phyloP scores from a whole-genome alignment of 2,797 vertebrate species.

The Champsocephalus esox region DNA sequence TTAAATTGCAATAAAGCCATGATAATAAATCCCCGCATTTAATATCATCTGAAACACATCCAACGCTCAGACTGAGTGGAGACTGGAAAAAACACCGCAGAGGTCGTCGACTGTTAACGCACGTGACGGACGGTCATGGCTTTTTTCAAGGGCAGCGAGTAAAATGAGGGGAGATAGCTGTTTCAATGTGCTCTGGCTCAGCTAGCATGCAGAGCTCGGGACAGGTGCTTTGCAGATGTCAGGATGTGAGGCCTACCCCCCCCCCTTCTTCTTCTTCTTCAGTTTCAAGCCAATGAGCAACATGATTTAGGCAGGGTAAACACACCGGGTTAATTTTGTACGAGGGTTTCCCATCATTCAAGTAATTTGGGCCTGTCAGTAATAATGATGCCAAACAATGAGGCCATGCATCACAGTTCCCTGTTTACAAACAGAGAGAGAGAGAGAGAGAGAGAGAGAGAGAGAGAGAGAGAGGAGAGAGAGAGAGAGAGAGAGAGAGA shows the following conservation, averaged over 20 bases:
- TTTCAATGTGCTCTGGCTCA: slow-evolving; percentile 46
- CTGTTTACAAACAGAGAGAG: slow-evolving; percentile 65
- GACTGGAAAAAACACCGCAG: slow-evolving; percentile 28
- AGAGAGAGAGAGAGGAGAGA: neutral
- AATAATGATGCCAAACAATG: slow-evolving; percentile 81
- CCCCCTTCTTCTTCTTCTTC: slow-evolving; percentile 28
- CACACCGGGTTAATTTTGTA: slow-evolving; percentile 75
- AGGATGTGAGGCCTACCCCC: slow-evolving; percentile 69
- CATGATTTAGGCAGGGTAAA: slow-evolving; percentile 76
- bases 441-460: slow-evolving; percentile 29
- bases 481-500: too few relatives aligned
- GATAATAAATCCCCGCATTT: neutral
- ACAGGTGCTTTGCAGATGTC: slow-evolving; percentile 85
- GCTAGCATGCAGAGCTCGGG: slow-evolving; percentile 51
- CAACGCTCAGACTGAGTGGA: neutral
- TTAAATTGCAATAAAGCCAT: neutral
- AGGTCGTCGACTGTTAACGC: slow-evolving; percentile 29
- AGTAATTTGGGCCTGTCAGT: slow-evolving; percentile 75
- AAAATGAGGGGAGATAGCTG: slow-evolving; percentile 51
- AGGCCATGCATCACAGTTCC: slow-evolving; percentile 62
- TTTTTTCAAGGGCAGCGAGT: slow-evolving; percentile 35
- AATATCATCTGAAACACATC: slow-evolving; percentile 4
- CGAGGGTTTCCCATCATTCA: slow-evolving; percentile 78
- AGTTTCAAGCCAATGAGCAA: slow-evolving; percentile 69
- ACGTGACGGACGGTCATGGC: slow-evolving; percentile 7